Conservation (phyloP, 2,797 vertebrate species). For the Heteromormyrus szaboi region DNA sequence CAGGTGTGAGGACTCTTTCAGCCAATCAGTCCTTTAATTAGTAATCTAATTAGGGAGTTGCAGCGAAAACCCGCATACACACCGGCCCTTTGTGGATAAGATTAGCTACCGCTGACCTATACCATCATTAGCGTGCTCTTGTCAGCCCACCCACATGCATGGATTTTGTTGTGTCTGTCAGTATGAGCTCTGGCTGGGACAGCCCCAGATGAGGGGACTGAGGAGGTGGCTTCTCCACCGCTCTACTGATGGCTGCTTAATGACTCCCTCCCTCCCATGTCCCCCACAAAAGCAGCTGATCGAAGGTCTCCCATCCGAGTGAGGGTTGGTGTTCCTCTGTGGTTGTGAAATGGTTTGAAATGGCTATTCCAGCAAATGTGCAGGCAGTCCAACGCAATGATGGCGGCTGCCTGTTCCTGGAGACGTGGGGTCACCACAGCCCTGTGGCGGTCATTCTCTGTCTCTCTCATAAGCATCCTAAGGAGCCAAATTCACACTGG, state of each 20-base stretch:
- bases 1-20: no score
- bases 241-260: not conserved
- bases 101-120: not conserved
- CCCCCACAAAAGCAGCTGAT: not conserved
- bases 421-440: not conserved
- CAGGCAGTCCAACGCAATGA: not conserved
- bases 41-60: no score
- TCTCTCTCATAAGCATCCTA: not conserved
- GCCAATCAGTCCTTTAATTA: no score
- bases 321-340: not conserved
- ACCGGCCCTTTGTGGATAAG: no score
- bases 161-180: not conserved
- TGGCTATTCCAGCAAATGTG: not conserved
- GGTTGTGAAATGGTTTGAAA: not conserved
- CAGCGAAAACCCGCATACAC: no score
- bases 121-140: not conserved
- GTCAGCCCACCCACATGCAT: not conserved
- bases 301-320: not conserved
- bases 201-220: not conserved
- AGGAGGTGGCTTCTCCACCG: not conserved
- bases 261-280: not conserved
- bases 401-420: not conserved
- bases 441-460: no score
- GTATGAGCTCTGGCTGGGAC: not conserved
- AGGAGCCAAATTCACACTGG: not conserved